Conservation (phyloP, 1,140 invertebrate genomes). For the Drosophila mojavensis region DNA sequence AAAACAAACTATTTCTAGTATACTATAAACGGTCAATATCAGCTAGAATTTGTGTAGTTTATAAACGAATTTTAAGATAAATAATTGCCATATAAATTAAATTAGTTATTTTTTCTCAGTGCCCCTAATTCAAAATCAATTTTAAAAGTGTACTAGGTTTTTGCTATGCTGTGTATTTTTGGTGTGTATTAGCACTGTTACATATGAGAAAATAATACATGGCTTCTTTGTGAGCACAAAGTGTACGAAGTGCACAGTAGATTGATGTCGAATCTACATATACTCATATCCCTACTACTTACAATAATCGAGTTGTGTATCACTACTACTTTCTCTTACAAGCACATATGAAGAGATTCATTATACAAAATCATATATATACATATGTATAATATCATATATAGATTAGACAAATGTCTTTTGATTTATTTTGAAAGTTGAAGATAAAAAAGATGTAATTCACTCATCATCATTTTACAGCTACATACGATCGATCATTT, state of each 20-base stretch:
- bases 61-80: constrained; percentile 16
- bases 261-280: neutral
- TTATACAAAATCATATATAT: neutral
- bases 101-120: neutral
- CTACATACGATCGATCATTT: neutral
- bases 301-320: constrained; percentile 12
- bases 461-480: neutral
- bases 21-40: neutral
- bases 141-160: constrained; percentile 22
- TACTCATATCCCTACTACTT: constrained; percentile 5
- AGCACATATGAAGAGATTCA: neutral
- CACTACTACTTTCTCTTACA: neutral
- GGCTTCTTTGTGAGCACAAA: neutral
- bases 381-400: too few species aligned
- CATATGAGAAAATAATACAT: neutral
- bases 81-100: neutral
- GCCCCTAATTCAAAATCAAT: constrained; percentile 11
- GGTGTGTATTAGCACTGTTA: neutral
- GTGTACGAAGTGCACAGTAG: neutral
- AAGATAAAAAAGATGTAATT: neutral
- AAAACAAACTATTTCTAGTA: constrained; percentile 32
- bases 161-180: constrained; percentile 20
- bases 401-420: too few species aligned
- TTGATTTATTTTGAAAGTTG: neutral
- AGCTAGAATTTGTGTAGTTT: constrained; percentile 24